These are phyloP conservation scores for Heteromormyrus szaboi DNA, from an alignment of 2,797 vertebrate genomes.

Conservation along the genomic window DNA sequence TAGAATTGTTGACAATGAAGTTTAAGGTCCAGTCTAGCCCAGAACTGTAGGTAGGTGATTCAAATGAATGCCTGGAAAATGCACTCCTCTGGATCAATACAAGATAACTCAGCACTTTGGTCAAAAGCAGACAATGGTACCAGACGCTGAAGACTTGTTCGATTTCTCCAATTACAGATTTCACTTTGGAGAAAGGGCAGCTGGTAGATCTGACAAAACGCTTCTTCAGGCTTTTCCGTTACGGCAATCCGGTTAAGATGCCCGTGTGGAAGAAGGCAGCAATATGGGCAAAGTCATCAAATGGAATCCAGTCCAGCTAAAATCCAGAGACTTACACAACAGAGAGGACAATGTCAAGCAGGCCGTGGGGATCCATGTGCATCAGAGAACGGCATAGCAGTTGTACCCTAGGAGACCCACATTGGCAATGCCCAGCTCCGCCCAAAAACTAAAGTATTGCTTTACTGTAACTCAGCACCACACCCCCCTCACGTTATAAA, in stretches of 20 bases:
- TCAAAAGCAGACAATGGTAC: neutral
- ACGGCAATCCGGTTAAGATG: neutral
- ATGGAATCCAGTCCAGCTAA: neutral
- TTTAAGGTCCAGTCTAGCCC: neutral
- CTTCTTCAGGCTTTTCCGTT: neutral
- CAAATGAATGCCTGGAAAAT: neutral
- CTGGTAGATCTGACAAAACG: neutral
- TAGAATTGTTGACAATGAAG: neutral
- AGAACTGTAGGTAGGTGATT: neutral
- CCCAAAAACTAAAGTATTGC: neutral
- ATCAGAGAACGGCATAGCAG: neutral
- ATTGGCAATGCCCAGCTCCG: neutral
- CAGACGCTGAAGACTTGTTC: neutral
- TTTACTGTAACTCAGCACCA: neutral
- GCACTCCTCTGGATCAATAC: neutral
- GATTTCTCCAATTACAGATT: neutral
- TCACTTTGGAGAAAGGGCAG: neutral
- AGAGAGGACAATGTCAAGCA: neutral
- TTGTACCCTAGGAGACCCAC: neutral
- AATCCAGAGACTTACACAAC: neutral
- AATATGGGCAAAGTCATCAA: neutral
- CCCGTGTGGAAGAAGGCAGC: neutral
- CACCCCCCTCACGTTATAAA: neutral
- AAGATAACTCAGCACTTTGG: neutral
- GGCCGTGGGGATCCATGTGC: neutral